Percentiles rank a stretch among this genome's conserved stretches.
These are phyloP conservation scores for Calycopis cecrops DNA, from an alignment of 1,140 invertebrate genomes.

Conservation along the genomic window DNA sequence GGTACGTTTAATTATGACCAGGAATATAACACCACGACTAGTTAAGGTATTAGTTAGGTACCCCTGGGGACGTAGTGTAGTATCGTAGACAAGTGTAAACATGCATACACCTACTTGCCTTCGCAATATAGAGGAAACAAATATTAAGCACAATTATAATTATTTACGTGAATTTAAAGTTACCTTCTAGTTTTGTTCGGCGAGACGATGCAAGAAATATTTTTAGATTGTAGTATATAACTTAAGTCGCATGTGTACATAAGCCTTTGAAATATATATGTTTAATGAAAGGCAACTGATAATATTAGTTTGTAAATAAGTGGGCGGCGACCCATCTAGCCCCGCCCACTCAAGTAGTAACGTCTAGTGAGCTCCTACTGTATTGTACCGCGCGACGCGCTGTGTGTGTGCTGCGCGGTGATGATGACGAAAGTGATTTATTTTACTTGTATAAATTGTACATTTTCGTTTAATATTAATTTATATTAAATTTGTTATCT, in stretches of 20 bases:
- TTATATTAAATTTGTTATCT: slow-evolving; percentile 75
- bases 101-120: slow-evolving; percentile 61
- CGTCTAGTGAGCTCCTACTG: slow-evolving; percentile 25
- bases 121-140: slow-evolving; percentile 48
- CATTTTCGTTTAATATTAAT: slow-evolving; percentile 70
- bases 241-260: slow-evolving; percentile 19
- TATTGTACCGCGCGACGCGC: slow-evolving; percentile 16
- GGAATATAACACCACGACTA: slow-evolving; percentile 16
- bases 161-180: slow-evolving; percentile 37
- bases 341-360: background rate
- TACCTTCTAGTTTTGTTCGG: slow-evolving; percentile 49
- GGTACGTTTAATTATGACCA: slow-evolving; percentile 1
- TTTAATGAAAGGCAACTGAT: slow-evolving; percentile 19
- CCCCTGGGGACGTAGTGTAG: slow-evolving; percentile 13
- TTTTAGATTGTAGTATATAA: slow-evolving; percentile 14
- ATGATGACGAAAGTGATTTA: slow-evolving; percentile 64
- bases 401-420: slow-evolving; percentile 49
- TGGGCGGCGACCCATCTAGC: background rate
- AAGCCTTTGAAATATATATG: slow-evolving; percentile 23
- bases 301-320: slow-evolving; percentile 27
- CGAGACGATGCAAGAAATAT: slow-evolving; percentile 21
- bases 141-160: slow-evolving; percentile 58
- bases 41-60: slow-evolving; percentile 35
- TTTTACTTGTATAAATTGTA: slow-evolving; percentile 70
- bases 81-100: slow-evolving; percentile 20